Base-by-base conservation (phyloP, 2,888 invertebrate species). In the Callosobruchus maculatus region DNA sequence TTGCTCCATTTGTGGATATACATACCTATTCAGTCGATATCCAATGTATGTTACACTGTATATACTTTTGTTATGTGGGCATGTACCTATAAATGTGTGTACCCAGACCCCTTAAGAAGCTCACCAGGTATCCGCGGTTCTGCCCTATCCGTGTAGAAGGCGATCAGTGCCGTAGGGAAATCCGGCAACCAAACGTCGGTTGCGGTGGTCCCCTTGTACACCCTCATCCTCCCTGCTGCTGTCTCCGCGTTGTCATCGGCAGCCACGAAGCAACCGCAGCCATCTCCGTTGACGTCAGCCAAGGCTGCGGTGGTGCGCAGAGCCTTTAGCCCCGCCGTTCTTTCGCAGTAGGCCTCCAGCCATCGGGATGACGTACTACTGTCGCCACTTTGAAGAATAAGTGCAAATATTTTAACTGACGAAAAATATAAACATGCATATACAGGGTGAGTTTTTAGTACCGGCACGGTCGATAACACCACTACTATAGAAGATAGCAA, bases 141-240 rank as follows among this genome's bases (percentile, higher is more conserved):
- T 22, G 92, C 89, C 74, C 93, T 93, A 85, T 95, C 97, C 72
- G 94, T 93, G 85, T 97, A 95, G 84, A 98, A 94, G 73, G 94
- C 93, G 9, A 94, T 92, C 1, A 98, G 90, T 0, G 95, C 94
- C 20, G 95, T 92, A 0, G 98, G 97, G 22, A 95, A 87, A 81
- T 96, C 97, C 7, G 95, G 93, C 74, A 99, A 88, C 0, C 91
- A 89, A 80, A 94, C 91, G 84, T 98, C 98, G 78, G 93, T 89
- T 77, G 96, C 89, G 3, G 85, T 74, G 0, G 95, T 94, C 0
- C 97, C 98, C 89, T 94, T 95, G 84, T 95, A 97, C 9, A 95
- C 89, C 77, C 86, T 86, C 83, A 89, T 78, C 22, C 85, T 81
- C 71, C 84, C 81, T 7, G 78, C 78, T 68, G 84, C 88, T 21